Base-by-base conservation (phyloP, 2,113 vertebrate genomes). In the Lates calcarifer region DNA sequence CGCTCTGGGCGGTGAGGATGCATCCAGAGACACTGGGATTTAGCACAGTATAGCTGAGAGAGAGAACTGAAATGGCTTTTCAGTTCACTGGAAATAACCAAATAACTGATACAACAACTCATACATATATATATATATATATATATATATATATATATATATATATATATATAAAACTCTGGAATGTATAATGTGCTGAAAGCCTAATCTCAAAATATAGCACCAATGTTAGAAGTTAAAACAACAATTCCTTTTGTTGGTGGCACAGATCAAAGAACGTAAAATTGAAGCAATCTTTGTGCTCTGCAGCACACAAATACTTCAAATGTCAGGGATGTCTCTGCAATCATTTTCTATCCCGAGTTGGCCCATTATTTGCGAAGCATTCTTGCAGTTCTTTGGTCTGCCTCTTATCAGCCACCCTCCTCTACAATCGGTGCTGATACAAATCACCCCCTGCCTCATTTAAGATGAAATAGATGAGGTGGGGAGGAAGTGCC, bases 251-350 rank as follows among this genome's bases (percentile, higher is more conserved):
- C 41, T 85, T 84, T 81, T 55, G 61, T 24, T 0, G 13, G 67
- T 86, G 61, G 26, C 74, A 84, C 53, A 81, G 73, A 79, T 89
- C 79, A 84, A 61, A 74, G 37, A 86, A 88, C 39, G 39, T 41
- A 63, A 82, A 89, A 85, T 56, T 72, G 81, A 80, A 84, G 75
- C 77, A 84, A 89, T 91, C 80, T 75, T 62, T 77, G 69, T 70
- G 82, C 82, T 90, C 79, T 64, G 68, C 49, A 55, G 76, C 64
- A 69, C 71, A 85, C 47, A 65, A 73, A 86, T 83, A 81, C 62
- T 87, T 87, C 69, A 91, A 90, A 88, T 84, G 77, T 85, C 85
- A 85, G 72, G 39, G 73, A 85, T 86, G 75, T 74, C n/a, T 88
- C 78, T 43, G 64, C 74, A 87, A 77, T 92, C 75, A 80, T 83